Evolutionary conservation across 2,797 vertebrate genomes (phyloP).

Genomic region (Takifugu rubripes): DNA sequence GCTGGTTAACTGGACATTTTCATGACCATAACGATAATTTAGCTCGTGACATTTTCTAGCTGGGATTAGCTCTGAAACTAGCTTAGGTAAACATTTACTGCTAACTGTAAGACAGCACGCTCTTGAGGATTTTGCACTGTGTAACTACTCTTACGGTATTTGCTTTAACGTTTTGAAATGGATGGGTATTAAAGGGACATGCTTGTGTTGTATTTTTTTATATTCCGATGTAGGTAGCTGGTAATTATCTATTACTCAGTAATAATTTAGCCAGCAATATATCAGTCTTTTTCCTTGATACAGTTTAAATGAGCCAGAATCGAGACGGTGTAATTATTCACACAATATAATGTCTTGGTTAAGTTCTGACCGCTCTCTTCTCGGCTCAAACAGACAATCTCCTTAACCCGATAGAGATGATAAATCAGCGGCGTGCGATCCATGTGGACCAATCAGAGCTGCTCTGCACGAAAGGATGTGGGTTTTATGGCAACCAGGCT

Average conservation of each 20-base stretch:
- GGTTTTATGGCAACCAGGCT: conserved; percentile 91
- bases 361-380: neutral
- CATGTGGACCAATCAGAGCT: conserved; percentile 93
- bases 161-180: neutral
- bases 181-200: neutral
- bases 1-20: neutral
- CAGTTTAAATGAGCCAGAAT: no score
- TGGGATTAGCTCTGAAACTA: conserved; percentile 26
- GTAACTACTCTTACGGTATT: neutral
- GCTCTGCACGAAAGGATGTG: conserved; percentile 93
- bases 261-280: no score
- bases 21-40: neutral
- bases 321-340: no score
- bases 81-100: conserved; percentile 10
- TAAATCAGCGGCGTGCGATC: conserved; percentile 89
- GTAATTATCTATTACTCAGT: no score
- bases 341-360: neutral
- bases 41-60: neutral
- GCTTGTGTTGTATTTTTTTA: no score
- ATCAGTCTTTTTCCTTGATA: no score
- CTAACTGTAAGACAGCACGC: neutral
- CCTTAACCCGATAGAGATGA: conserved; percentile 71
- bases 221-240: no score
- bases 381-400: neutral
- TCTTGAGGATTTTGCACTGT: no score